These are phyloP conservation scores for Spicauda simplicius DNA, from an alignment of 2,888 invertebrate species.

Conservation along the genomic window DNA sequence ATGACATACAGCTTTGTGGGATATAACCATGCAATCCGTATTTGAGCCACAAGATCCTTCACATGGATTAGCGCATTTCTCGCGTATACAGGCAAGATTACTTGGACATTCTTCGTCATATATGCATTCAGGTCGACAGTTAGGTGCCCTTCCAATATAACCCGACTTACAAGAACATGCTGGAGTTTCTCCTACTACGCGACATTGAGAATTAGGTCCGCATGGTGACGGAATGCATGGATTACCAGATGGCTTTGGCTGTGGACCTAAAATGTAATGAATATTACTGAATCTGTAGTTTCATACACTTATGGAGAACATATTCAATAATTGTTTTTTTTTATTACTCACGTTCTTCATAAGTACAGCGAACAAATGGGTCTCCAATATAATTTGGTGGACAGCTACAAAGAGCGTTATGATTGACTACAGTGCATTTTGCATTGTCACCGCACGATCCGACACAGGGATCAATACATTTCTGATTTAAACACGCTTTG, in stretches of 20 bases:
- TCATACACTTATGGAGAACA: neutral
- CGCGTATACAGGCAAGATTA: conserved; percentile 92
- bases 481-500: conserved; percentile 91
- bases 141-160: conserved; percentile 93
- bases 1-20: conserved; percentile 93
- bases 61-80: conserved; percentile 93
- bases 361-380: conserved; percentile 90
- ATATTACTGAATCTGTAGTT: neutral
- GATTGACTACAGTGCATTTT: conserved; percentile 92
- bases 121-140: conserved; percentile 94
- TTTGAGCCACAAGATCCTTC: conserved; percentile 93
- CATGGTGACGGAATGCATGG: conserved; percentile 94
- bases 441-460: conserved; percentile 94
- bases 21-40: conserved; percentile 91
- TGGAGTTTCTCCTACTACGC: conserved; percentile 89
- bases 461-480: conserved; percentile 92
- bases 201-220: conserved; percentile 93
- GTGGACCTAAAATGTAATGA: conserved; percentile 74
- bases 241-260: conserved; percentile 85
- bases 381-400: conserved; percentile 90
- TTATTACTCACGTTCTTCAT: conserved; percentile 87
- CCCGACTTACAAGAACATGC: conserved; percentile 92
- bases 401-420: conserved; percentile 94
- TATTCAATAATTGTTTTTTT: neutral
- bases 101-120: conserved; percentile 94